A percentile compares a stretch with the other conserved stretches of the same genome.
phyloP scores from a whole-genome alignment of 2,113 vertebrate genomes.

The Solea solea region DNA sequence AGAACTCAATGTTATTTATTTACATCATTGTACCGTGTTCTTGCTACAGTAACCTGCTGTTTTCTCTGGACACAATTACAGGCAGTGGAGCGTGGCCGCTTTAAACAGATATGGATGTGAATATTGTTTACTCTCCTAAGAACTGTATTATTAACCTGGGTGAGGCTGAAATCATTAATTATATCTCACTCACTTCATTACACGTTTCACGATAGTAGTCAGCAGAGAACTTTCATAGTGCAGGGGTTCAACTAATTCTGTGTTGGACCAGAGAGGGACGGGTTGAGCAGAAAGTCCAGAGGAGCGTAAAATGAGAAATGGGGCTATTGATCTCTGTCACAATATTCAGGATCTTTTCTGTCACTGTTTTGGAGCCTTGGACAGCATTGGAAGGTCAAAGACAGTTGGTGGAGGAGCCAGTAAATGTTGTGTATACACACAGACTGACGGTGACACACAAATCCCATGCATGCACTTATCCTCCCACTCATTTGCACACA shows the following conservation, averaged over 20 bases:
- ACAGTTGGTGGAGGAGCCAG: constrained; percentile 40
- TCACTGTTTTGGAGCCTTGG: constrained; percentile 37
- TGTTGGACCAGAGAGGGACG: constrained; percentile 16
- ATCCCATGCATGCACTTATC: constrained; percentile 57
- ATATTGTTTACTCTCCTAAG: constrained; percentile 18
- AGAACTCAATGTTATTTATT: constrained; percentile 17
- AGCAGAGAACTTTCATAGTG: constrained; percentile 23
- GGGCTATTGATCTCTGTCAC: constrained; percentile 49
- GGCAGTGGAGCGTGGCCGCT: constrained; percentile 22
- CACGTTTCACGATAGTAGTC: constrained; percentile 24
- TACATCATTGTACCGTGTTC: constrained; percentile 10
- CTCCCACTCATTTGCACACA: constrained; percentile 51
- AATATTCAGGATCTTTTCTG: constrained; percentile 41
- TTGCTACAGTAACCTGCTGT: constrained; percentile 19
- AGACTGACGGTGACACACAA: constrained; percentile 33
- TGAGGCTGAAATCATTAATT: constrained; percentile 42
- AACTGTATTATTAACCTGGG: constrained; percentile 12
- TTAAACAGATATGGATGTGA: constrained; percentile 30
- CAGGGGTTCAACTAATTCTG: constrained; percentile 48
- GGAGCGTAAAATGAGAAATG: constrained; percentile 20
- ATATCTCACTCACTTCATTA: constrained; percentile 46
- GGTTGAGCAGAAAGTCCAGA: constrained; percentile 8
- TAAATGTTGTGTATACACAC: constrained; percentile 43
- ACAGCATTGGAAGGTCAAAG: constrained; percentile 63
- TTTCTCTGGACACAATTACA: constrained; percentile 33